These are phyloP conservation scores for Philopedon plagiatum DNA, from an alignment of 2,888 invertebrate genomes.

Conservation along the genomic window DNA sequence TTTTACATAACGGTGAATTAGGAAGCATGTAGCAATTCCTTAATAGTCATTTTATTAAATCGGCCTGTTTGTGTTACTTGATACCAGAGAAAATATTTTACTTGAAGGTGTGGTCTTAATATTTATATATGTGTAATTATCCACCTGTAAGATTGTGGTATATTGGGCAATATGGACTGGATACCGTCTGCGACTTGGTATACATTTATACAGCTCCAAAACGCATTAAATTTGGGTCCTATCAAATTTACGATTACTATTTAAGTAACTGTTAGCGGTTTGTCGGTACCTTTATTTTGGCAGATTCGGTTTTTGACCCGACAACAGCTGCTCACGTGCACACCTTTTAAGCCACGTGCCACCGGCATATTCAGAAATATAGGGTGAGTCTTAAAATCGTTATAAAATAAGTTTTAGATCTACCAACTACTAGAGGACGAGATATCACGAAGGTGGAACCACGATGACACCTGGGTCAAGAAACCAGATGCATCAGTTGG, in stretches of 20 bases:
- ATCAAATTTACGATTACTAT: background rate
- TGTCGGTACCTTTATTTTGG: slow-evolving; percentile 18
- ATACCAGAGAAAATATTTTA: slow-evolving; percentile 42
- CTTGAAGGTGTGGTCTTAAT: slow-evolving; percentile 40
- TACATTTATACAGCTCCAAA: background rate
- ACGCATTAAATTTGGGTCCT: background rate
- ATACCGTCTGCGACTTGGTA: background rate
- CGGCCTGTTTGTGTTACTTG: slow-evolving; percentile 29
- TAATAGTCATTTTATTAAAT: slow-evolving; percentile 38
- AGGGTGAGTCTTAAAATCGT: background rate
- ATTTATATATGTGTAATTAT: slow-evolving; percentile 38
- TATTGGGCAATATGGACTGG: slow-evolving; percentile 17
- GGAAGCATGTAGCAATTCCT: slow-evolving; percentile 23
- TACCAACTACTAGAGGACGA: background rate
- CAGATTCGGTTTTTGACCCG: slow-evolving; percentile 27
- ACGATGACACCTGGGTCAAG: slow-evolving; percentile 19
- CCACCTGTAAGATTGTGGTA: slow-evolving; percentile 28
- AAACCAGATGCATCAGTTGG: slow-evolving; percentile 29
- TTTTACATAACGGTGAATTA: slow-evolving; percentile 42
- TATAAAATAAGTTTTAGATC: slow-evolving; percentile 14
- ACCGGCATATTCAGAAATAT: slow-evolving; percentile 4
- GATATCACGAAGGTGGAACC: slow-evolving; percentile 9
- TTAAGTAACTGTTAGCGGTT: background rate
- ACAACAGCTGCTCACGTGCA: slow-evolving; percentile 23
- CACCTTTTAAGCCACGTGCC: slow-evolving; percentile 40